These are phyloP conservation scores for Cosmorhoe ocellata DNA, from an alignment of 2,888 invertebrate genomes.

Conservation along the genomic window DNA sequence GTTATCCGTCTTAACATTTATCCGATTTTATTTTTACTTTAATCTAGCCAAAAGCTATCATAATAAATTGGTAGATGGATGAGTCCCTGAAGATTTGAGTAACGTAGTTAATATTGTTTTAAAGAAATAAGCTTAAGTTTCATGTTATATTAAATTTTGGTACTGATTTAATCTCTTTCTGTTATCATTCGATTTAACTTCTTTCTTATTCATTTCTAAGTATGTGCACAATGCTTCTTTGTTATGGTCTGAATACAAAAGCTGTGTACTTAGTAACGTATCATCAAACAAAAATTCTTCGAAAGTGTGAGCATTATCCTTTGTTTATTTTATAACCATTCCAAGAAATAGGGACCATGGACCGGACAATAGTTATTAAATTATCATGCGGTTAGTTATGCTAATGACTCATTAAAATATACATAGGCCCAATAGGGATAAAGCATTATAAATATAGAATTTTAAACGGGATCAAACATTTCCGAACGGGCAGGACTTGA, in stretches of 20 bases:
- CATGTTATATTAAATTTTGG: background rate
- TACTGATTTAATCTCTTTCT: too few species aligned
- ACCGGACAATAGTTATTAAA: background rate
- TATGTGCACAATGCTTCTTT: slow-evolving; percentile 29
- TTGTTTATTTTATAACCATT: slow-evolving; percentile 24
- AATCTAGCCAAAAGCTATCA: slow-evolving; percentile 1
- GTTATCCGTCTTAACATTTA: background rate
- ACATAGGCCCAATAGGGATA: too few species aligned
- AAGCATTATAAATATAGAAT: too few species aligned
- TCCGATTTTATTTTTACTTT: background rate
- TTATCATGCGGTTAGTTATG: slow-evolving; percentile 7
- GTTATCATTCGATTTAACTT: slow-evolving; percentile 1
- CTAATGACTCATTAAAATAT: slow-evolving; percentile 1
- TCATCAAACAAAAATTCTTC: slow-evolving; percentile 28
- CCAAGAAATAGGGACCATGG: slow-evolving; percentile 20
- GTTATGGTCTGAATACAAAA: slow-evolving; percentile 27
- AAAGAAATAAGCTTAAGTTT: slow-evolving; percentile 1
- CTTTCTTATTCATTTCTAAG: slow-evolving; percentile 17
- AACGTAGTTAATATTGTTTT: background rate
- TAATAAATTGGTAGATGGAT: background rate
- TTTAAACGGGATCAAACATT: too few species aligned
- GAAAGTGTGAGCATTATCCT: slow-evolving; percentile 24
- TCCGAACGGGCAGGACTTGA: too few species aligned
- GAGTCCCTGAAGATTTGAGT: background rate
- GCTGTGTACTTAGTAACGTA: slow-evolving; percentile 16